Percentiles rank a stretch among this genome's conserved stretches.
Evolutionary conservation across 1,140 invertebrate genomes (phyloP).

Genomic region (Drosophila kepulauana): DNA sequence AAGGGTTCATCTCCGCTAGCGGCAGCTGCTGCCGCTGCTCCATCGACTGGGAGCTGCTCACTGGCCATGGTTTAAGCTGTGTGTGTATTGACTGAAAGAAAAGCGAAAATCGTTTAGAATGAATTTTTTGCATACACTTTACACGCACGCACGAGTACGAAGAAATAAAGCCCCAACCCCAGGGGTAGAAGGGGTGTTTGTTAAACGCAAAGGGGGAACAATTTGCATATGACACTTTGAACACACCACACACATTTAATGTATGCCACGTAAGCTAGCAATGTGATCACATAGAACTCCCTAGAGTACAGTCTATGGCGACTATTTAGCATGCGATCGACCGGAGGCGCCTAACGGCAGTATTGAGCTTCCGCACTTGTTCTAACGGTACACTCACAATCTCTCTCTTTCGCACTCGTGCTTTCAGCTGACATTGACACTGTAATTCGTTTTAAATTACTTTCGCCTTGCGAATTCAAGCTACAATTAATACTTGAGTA

Average conservation of each 20-base stretch:
- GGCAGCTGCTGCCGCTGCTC: slow-evolving; percentile 47
- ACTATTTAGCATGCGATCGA: slow-evolving; percentile 44
- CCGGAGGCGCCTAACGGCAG: slow-evolving; percentile 59
- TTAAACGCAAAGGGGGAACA: background rate
- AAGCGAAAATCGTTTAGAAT: slow-evolving; percentile 30
- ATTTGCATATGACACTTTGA: slow-evolving; percentile 76
- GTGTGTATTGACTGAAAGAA: slow-evolving; percentile 51
- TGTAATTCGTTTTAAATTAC: slow-evolving; percentile 51
- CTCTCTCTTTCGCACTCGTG: slow-evolving; percentile 12
- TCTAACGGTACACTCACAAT: background rate
- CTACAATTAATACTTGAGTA: background rate
- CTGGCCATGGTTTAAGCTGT: slow-evolving; percentile 61
- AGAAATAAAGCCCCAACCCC: background rate
- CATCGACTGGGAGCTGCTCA: slow-evolving; percentile 65
- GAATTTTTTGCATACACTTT: slow-evolving; percentile 46
- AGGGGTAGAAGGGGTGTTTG: background rate
- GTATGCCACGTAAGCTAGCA: slow-evolving; percentile 71
- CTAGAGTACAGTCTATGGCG: slow-evolving; percentile 34
- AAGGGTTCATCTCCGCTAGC: slow-evolving; percentile 81
- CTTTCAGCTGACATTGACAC: slow-evolving; percentile 61
- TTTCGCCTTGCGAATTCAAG: slow-evolving; percentile 36
- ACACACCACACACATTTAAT: slow-evolving; percentile 73
- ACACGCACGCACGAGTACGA: slow-evolving; percentile 22
- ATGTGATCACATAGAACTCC: slow-evolving; percentile 20
- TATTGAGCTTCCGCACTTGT: slow-evolving; percentile 57